These are phyloP conservation scores for Caenorhabditis macrosperma DNA, from an alignment of 2,888 invertebrate species.

Conservation along the genomic window DNA sequence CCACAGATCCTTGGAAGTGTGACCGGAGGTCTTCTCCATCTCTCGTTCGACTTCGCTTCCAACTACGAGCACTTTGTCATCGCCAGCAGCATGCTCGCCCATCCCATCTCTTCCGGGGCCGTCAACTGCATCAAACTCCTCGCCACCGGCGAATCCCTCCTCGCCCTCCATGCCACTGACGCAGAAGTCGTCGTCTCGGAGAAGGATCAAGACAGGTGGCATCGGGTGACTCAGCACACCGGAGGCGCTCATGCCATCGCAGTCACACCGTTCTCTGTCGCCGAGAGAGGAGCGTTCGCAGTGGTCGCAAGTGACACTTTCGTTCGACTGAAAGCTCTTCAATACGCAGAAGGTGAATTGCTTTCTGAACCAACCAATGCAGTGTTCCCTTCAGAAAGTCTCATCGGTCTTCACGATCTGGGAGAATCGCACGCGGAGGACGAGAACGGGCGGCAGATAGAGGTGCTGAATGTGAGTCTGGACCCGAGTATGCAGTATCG, in stretches of 20 bases:
- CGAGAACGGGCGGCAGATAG: slow-evolving; percentile 57
- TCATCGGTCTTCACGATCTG: slow-evolving; percentile 65
- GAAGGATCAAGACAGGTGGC: slow-evolving; percentile 66
- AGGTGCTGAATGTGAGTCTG: slow-evolving; percentile 63
- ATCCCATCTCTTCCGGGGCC: slow-evolving; percentile 61
- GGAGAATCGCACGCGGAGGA: slow-evolving; percentile 62
- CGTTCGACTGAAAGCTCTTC: slow-evolving; percentile 63
- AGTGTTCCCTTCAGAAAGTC: slow-evolving; percentile 43
- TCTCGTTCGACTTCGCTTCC: slow-evolving; percentile 60
- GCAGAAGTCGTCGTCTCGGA: slow-evolving; percentile 66
- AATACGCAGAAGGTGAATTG: slow-evolving; percentile 60
- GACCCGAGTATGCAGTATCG: slow-evolving; percentile 69
- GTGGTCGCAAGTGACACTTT: slow-evolving; percentile 60
- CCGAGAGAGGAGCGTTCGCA: slow-evolving; percentile 63
- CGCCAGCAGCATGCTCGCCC: slow-evolving; percentile 60
- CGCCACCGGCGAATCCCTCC: slow-evolving; percentile 58
- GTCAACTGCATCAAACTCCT: slow-evolving; percentile 60
- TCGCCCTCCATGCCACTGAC: slow-evolving; percentile 60
- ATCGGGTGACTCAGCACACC: slow-evolving; percentile 64
- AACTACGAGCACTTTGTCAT: slow-evolving; percentile 62
- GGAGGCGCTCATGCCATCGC: slow-evolving; percentile 65
- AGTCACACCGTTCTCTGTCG: slow-evolving; percentile 60
- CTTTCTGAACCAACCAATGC: neutral
- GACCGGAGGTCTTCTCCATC: slow-evolving; percentile 64
- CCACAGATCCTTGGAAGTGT: slow-evolving; percentile 64